phyloP scores from a whole-genome alignment of 1,140 invertebrate genomes.

The Aradophagus sp. region DNA sequence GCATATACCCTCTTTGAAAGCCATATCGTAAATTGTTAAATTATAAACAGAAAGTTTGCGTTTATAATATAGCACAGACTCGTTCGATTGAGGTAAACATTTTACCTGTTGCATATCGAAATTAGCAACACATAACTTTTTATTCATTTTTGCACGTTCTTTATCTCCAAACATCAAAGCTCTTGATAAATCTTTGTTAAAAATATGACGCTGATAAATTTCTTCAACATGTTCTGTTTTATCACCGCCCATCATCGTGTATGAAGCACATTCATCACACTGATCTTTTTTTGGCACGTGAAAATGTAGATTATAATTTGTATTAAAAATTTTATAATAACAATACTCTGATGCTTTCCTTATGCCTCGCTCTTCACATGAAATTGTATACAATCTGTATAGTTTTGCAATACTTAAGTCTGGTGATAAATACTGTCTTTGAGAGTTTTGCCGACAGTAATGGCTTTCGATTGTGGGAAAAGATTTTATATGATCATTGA shows the following conservation, averaged over 20 bases:
- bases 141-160: constrained; percentile 5
- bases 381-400: neutral
- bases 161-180: constrained; percentile 12
- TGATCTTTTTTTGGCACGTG: constrained; percentile 10
- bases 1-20: constrained; percentile 59
- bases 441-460: constrained; percentile 35
- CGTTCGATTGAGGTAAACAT: constrained; percentile 37
- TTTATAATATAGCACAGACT: constrained; percentile 60
- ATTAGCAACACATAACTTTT: constrained; percentile 2
- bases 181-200: constrained; percentile 2
- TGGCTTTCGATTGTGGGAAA: constrained; percentile 45
- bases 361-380: neutral
- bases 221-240: neutral
- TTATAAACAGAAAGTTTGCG: constrained; percentile 59
- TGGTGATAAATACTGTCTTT: constrained; percentile 27
- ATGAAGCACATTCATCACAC: constrained; percentile 12
- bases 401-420: constrained; percentile 29
- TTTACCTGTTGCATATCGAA: constrained; percentile 47
- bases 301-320: constrained; percentile 9
- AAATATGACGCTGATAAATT: constrained; percentile 1
- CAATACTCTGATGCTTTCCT: neutral
- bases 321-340: constrained; percentile 16
- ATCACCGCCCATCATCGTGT: neutral
- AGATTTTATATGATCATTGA: constrained; percentile 1
- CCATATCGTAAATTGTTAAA: constrained; percentile 59